Percentiles rank a stretch among this genome's conserved stretches.
phyloP scores from a whole-genome alignment of 2,888 invertebrate genomes.

The Dascillus cervinus region DNA sequence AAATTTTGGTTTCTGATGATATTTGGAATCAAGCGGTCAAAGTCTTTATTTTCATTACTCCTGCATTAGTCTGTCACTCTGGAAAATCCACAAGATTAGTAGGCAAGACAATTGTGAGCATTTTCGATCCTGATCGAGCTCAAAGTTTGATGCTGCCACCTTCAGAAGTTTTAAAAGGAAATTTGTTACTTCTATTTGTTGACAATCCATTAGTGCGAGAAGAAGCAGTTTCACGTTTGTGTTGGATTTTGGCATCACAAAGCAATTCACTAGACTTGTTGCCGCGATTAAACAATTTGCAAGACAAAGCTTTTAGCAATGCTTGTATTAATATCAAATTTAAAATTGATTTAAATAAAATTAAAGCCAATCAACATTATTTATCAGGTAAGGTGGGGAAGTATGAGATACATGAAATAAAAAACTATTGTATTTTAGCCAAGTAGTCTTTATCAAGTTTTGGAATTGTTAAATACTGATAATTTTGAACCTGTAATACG shows the following conservation, averaged over 20 bases:
- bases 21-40: slow-evolving; percentile 57
- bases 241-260: slow-evolving; percentile 46
- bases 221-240: slow-evolving; percentile 46
- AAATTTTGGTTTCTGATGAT: slow-evolving; percentile 51
- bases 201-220: slow-evolving; percentile 39
- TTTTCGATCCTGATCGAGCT: slow-evolving; percentile 57
- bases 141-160: slow-evolving; percentile 50
- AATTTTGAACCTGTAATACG: slow-evolving; percentile 57
- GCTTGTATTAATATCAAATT: slow-evolving; percentile 40
- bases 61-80: slow-evolving; percentile 53
- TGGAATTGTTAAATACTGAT: slow-evolving; percentile 36
- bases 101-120: slow-evolving; percentile 55
- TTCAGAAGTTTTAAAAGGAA: slow-evolving; percentile 48
- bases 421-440: slow-evolving; percentile 41
- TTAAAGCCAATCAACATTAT: slow-evolving; percentile 34
- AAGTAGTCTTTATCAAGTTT: slow-evolving; percentile 43
- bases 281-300: slow-evolving; percentile 44
- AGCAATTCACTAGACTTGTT: slow-evolving; percentile 39
- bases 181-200: slow-evolving; percentile 44
- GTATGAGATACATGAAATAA: not conserved
- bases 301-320: slow-evolving; percentile 42
- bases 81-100: slow-evolving; percentile 41
- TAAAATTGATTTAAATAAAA: slow-evolving; percentile 33
- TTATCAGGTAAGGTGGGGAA: slow-evolving; percentile 35
- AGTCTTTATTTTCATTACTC: slow-evolving; percentile 51